Evolutionary conservation across 2,888 invertebrate genomes (phyloP).

Genomic region (Oligia fasciuncula): DNA sequence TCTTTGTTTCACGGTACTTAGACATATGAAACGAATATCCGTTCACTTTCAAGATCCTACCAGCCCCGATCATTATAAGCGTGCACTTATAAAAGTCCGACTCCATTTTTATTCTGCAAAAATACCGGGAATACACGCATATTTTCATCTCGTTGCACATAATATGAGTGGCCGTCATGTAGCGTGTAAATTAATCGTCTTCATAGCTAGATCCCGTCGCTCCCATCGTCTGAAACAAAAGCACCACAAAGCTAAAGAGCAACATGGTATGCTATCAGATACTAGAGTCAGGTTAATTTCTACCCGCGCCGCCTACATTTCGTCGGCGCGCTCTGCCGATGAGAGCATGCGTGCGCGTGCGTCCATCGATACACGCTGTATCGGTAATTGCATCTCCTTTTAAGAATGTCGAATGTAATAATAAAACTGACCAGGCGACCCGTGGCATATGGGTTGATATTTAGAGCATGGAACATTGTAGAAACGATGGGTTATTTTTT

Average conservation of each 20-base stretch:
- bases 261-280: slow-evolving; percentile 68
- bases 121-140: slow-evolving; percentile 44
- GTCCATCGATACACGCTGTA: slow-evolving; percentile 72
- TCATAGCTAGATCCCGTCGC: slow-evolving; percentile 72
- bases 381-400: slow-evolving; percentile 80
- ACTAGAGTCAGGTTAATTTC: slow-evolving; percentile 73
- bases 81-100: not conserved
- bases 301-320: slow-evolving; percentile 78
- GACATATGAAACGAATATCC: slow-evolving; percentile 1
- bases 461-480: slow-evolving; percentile 47
- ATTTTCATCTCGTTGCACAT: slow-evolving; percentile 44
- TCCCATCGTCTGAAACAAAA: slow-evolving; percentile 66
- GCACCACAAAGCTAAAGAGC: slow-evolving; percentile 64
- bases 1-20: slow-evolving; percentile 23
- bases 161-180: slow-evolving; percentile 55
- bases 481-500: slow-evolving; percentile 32
- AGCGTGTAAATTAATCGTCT: slow-evolving; percentile 74
- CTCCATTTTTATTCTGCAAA: slow-evolving; percentile 16
- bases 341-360: slow-evolving; percentile 67
- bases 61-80: slow-evolving; percentile 5
- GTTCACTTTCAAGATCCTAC: slow-evolving; percentile 20
- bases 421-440: slow-evolving; percentile 62
- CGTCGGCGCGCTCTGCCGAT: slow-evolving; percentile 70
- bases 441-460: slow-evolving; percentile 56
- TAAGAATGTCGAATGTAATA: slow-evolving; percentile 66